Percentiles rank a stretch among this genome's conserved stretches.
phyloP scores from a whole-genome alignment of 2,888 invertebrate species.

The Metellina segmentata region DNA sequence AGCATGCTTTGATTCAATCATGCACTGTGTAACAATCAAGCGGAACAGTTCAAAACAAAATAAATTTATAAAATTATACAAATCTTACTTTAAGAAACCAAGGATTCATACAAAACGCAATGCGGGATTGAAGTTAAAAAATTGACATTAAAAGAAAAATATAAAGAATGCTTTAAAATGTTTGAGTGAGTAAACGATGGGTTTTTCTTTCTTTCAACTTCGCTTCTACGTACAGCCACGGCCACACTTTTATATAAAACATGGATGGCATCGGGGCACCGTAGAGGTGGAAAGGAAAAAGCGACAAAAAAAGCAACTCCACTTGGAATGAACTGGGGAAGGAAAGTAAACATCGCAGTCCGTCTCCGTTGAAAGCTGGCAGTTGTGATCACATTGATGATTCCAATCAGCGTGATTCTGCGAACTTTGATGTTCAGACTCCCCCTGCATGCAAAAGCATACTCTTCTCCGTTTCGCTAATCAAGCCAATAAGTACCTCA shows the following conservation, averaged over 20 bases:
- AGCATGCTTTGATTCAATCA: too few relatives aligned
- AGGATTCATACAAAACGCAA: too few relatives aligned
- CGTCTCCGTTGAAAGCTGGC: neutral
- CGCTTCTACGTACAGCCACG: too few relatives aligned
- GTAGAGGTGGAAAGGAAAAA: neutral
- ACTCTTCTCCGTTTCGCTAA: constrained; percentile 58
- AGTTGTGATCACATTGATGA: constrained; percentile 56
- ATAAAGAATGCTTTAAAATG: too few relatives aligned
- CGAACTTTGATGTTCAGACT: constrained; percentile 50
- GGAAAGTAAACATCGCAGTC: constrained; percentile 19
- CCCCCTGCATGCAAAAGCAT: neutral
- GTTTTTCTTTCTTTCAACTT: too few relatives aligned
- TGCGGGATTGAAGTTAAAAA: too few relatives aligned
- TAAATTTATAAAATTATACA: too few relatives aligned
- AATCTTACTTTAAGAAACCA: too few relatives aligned
- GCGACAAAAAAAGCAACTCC: neutral
- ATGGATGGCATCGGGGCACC: neutral
- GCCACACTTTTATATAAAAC: neutral
- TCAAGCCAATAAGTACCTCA: constrained; percentile 63
- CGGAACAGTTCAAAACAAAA: too few relatives aligned
- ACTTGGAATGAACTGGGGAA: constrained; percentile 16
- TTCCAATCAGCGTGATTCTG: constrained; percentile 46
- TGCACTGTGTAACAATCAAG: too few relatives aligned
- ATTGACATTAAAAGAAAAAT: too few relatives aligned
- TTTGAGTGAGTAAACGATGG: too few relatives aligned